Percentiles rank a stretch among this genome's conserved stretches.
Conservation (phyloP, 2,888 invertebrate genomes). For the Hymenopus coronatus region DNA sequence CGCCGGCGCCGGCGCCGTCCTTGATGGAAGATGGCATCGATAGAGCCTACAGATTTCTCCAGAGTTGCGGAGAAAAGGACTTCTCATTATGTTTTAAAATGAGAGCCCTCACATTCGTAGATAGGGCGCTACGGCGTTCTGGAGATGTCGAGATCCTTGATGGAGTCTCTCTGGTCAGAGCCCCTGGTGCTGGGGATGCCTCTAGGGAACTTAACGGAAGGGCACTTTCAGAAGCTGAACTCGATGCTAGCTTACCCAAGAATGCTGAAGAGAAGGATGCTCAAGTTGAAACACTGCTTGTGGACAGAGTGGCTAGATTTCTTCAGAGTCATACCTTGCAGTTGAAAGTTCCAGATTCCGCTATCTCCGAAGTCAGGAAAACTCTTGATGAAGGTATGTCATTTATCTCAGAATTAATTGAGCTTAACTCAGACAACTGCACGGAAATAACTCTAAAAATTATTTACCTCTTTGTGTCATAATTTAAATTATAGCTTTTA, state of each 20-base stretch:
- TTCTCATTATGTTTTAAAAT: slow-evolving; percentile 73
- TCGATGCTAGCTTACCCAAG: slow-evolving; percentile 54
- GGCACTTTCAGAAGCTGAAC: slow-evolving; percentile 45
- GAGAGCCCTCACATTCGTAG: slow-evolving; percentile 67
- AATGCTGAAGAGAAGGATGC: slow-evolving; percentile 66
- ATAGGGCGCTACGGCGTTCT: slow-evolving; percentile 54
- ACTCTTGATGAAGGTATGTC: slow-evolving; percentile 76
- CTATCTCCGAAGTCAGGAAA: slow-evolving; percentile 69
- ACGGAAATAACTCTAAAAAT: too few relatives aligned
- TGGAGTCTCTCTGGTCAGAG: slow-evolving; percentile 57
- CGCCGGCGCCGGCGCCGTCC: not conserved
- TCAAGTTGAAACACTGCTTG: slow-evolving; percentile 68
- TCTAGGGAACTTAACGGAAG: slow-evolving; percentile 44
- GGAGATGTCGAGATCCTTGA: slow-evolving; percentile 60
- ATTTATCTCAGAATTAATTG: too few relatives aligned
- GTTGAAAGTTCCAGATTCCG: slow-evolving; percentile 72
- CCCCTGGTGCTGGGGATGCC: slow-evolving; percentile 43
- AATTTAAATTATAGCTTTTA: too few relatives aligned
- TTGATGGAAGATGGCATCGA: slow-evolving; percentile 57
- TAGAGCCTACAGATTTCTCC: slow-evolving; percentile 64
- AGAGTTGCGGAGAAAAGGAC: slow-evolving; percentile 68
- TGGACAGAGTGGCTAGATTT: slow-evolving; percentile 72
- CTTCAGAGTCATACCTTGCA: slow-evolving; percentile 77
- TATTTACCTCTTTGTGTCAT: too few relatives aligned
- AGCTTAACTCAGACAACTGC: too few relatives aligned